Evolutionary conservation across 2,888 invertebrate genomes (phyloP), one percentile per base, ranked within the genome.

Genomic region (Zaprionus obscuricornis): DNA sequence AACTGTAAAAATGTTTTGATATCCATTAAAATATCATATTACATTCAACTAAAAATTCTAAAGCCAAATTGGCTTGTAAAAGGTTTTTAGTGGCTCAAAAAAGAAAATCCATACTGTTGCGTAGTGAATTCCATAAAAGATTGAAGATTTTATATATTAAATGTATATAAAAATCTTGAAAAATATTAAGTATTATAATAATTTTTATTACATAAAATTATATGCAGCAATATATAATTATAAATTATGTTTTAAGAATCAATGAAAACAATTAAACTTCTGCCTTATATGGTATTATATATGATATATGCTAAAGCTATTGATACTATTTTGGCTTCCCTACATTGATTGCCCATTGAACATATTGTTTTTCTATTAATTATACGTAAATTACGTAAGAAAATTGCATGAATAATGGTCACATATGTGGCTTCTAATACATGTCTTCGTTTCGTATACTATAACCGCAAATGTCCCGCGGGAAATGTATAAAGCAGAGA

Each of bases 1-100:
- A 83, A 70, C 67, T 63, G 59, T 29, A 56, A 58, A 68, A 75
- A 70, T 58, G 70, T 45, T 73, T 70, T 59, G 64, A 73, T 66
- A 76, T 75, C 88, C 88, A 88, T 88, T 88, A 88, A 87, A 86
- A 73, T 88, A 88, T 88, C 76, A 34, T 58, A 70, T 88, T 88
- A 83, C 87, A 74, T 7, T 52, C 56, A 63, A 47, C 42, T 43
- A 47, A 33, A 46, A 50, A 54, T 52, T 29, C 36, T 20, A 8
- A 29, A 14, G 40, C 45, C 17, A 36, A 70, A 74, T n/a, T 69
- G 69, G 70, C 33, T 57, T 62, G 52, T 29, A 36, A 73, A 52
- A 56, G 60, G 55, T 20, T 69, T 82, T 70, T 59, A 68, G 47
- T 64, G 65, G 65, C 65, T 74, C 52, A 73, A 22, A 42, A 14